Conservation (phyloP, 2,113 vertebrate genomes). For the Periophthalmus modestus region DNA sequence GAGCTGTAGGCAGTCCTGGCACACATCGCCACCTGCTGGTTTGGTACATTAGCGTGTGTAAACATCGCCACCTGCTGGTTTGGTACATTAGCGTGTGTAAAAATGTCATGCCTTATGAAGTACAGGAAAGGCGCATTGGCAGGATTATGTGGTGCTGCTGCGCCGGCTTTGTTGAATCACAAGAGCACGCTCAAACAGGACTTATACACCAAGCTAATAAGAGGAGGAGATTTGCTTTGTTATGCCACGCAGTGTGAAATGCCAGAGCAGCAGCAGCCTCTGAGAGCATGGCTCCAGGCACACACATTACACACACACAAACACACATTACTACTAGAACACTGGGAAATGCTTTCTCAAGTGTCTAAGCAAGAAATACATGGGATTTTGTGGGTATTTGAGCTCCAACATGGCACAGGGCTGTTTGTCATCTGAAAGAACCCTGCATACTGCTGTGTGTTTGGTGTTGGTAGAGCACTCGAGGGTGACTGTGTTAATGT, state of each 20-base stretch:
- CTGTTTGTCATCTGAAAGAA: background rate
- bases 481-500: background rate
- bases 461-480: background rate
- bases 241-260: slow-evolving; percentile 4
- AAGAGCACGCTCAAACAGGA: slow-evolving; percentile 1
- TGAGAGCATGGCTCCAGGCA: background rate
- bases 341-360: background rate
- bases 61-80: background rate
- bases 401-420: background rate
- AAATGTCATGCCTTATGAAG: background rate
- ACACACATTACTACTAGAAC: background rate
- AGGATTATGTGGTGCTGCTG: slow-evolving; percentile 5
- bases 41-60: background rate
- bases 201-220: slow-evolving; percentile 1
- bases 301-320: background rate
- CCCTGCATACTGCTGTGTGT: background rate
- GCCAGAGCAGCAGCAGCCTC: background rate
- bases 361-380: background rate
- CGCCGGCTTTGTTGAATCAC: background rate
- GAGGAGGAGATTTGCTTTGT: slow-evolving; percentile 7
- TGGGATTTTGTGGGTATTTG: background rate
- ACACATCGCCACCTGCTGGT: background rate
- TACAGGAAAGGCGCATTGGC: no score
- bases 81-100: background rate
- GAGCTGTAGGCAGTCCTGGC: background rate